phyloP scores from a whole-genome alignment of 2,113 vertebrate species.

The Anthoscopus minutus region DNA sequence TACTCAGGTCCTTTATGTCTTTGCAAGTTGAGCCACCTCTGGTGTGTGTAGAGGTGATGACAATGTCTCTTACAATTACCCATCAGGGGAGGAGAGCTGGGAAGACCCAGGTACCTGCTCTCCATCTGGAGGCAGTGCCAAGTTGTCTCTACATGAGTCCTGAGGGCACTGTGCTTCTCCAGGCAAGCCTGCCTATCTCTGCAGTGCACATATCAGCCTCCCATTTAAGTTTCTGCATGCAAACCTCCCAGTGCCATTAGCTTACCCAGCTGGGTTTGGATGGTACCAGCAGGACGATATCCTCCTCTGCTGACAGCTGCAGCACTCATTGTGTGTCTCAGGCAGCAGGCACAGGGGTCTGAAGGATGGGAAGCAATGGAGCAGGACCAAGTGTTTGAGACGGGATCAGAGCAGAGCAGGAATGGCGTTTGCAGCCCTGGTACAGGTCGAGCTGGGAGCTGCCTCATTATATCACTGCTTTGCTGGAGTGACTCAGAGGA shows the following conservation, averaged over 20 bases:
- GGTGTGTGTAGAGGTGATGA: background rate
- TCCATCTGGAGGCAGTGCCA: rapidly evolving
- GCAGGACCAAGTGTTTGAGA: background rate
- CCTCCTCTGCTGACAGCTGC: background rate
- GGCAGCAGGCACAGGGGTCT: background rate
- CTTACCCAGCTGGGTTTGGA: background rate
- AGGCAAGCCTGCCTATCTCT: background rate
- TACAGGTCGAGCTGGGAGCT: background rate
- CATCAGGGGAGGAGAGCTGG: background rate
- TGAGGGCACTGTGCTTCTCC: background rate
- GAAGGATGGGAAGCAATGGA: background rate
- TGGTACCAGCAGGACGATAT: background rate
- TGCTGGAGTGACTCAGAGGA: background rate
- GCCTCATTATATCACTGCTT: background rate
- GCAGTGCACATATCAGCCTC: background rate
- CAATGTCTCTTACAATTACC: background rate
- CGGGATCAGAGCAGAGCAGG: background rate
- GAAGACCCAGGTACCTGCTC: background rate
- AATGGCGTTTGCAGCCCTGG: background rate
- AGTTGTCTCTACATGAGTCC: background rate
- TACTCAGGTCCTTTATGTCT: background rate
- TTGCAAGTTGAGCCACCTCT: background rate
- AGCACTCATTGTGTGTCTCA: background rate
- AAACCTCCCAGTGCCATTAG: background rate
- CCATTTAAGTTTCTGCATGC: background rate